phyloP scores from a whole-genome alignment of 2,797 vertebrate species.

The Sitta carolinensis region DNA sequence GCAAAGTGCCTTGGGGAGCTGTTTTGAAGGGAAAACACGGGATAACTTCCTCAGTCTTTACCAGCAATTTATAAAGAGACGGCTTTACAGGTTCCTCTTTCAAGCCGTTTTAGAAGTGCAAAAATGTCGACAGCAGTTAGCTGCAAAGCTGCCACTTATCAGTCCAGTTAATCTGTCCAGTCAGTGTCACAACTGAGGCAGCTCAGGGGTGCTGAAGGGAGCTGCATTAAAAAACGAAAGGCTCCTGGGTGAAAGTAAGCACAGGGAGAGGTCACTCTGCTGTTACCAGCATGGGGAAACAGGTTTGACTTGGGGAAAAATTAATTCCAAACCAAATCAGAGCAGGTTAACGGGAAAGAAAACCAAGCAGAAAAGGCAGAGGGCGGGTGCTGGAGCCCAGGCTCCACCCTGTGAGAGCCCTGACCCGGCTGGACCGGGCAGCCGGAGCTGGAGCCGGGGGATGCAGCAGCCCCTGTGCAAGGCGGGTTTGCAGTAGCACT shows the following conservation, averaged over 20 bases:
- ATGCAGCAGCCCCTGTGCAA: neutral
- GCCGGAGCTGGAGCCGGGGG: neutral
- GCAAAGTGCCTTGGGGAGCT: neutral
- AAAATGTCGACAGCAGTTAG: neutral
- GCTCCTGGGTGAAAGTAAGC: neutral
- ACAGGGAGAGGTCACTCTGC: neutral
- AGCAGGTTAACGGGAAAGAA: neutral
- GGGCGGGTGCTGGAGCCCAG: neutral
- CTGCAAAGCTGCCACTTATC: neutral
- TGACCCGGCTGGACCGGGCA: neutral
- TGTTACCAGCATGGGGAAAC: neutral
- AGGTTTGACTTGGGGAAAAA: neutral
- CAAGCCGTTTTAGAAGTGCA: neutral
- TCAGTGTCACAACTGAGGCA: neutral
- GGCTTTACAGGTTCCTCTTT: neutral
- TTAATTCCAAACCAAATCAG: neutral
- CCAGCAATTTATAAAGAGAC: neutral
- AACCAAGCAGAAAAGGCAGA: neutral
- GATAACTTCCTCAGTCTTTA: neutral
- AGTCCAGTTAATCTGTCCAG: neutral
- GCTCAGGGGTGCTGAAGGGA: neutral
- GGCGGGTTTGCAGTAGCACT: neutral
- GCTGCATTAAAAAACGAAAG: neutral
- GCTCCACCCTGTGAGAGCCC: neutral
- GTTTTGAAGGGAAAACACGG: rapidly evolving